These are phyloP conservation scores for Monodelphis domestica DNA, from an alignment of 2,797 vertebrate genomes.

Conservation along the genomic window DNA sequence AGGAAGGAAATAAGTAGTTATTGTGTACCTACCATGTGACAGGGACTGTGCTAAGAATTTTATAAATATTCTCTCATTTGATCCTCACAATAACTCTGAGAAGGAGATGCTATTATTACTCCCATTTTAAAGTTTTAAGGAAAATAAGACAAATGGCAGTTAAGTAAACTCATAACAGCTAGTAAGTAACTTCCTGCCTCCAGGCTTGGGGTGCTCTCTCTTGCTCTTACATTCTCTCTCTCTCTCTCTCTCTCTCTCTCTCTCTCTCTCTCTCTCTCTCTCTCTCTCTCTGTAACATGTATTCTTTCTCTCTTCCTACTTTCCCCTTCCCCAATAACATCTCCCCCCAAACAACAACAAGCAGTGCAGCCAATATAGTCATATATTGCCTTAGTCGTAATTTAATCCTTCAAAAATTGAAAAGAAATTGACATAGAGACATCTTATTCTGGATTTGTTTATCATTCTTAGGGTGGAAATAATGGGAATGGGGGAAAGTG, in stretches of 20 bases:
- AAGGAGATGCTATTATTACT: background rate
- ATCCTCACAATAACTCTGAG: background rate
- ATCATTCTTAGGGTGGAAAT: background rate
- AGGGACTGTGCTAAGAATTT: background rate
- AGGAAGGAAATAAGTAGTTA: background rate
- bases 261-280: no score
- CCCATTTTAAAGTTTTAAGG: background rate
- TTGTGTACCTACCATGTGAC: background rate
- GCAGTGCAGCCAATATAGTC: background rate
- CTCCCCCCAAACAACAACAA: background rate
- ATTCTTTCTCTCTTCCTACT: no score
- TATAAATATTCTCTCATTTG: background rate
- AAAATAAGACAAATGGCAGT: background rate
- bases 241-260: no score
- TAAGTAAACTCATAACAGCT: background rate
- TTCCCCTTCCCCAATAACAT: no score
- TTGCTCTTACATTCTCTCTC: no score
- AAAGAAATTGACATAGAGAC: background rate
- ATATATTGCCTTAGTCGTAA: background rate
- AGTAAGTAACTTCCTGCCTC: background rate
- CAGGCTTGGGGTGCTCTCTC: background rate
- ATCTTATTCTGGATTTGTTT: background rate
- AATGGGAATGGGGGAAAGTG: background rate
- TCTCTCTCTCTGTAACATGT: no score
- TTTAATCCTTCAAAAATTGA: background rate